These are phyloP conservation scores for Epinotia ramella DNA, from an alignment of 2,888 invertebrate genomes.

Conservation along the genomic window DNA sequence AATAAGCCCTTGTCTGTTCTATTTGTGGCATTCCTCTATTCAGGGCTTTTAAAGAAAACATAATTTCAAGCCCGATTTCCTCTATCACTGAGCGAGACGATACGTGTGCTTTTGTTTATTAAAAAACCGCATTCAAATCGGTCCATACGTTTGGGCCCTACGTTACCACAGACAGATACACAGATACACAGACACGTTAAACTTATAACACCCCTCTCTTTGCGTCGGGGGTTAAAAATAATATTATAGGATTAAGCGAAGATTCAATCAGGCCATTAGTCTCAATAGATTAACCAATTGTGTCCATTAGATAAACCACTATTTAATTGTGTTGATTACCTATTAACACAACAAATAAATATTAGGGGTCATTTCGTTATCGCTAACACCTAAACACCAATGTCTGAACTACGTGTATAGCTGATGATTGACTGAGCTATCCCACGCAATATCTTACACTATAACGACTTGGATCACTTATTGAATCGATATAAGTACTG, in stretches of 20 bases:
- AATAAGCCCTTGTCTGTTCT: constrained; percentile 55
- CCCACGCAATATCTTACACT: constrained; percentile 31
- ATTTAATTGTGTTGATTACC: constrained; percentile 4
- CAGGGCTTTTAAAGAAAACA: not conserved
- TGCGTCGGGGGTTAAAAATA: too few relatives aligned
- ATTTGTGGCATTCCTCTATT: constrained; percentile 48
- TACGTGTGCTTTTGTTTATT: not conserved
- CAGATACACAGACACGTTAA: too few relatives aligned
- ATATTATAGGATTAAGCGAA: not conserved
- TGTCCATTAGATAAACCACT: constrained; percentile 26
- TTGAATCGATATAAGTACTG: constrained; percentile 21
- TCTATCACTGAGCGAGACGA: not conserved
- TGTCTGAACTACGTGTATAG: not conserved
- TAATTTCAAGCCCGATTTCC: not conserved
- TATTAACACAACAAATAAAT: constrained; percentile 1
- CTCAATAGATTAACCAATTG: constrained; percentile 18
- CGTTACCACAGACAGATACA: too few relatives aligned
- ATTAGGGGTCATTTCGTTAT: constrained; percentile 1
- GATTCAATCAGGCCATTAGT: not conserved
- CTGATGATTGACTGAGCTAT: not conserved
- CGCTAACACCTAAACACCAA: not conserved
- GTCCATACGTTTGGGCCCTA: too few relatives aligned
- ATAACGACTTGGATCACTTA: constrained; percentile 42
- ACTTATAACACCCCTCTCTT: too few relatives aligned
- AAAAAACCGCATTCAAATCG: too few relatives aligned